Percentiles rank a stretch among this genome's conserved stretches.
These are phyloP conservation scores for Microctenopoma stevenorrisi DNA, from an alignment of 2,797 vertebrate species.

Conservation along the genomic window DNA sequence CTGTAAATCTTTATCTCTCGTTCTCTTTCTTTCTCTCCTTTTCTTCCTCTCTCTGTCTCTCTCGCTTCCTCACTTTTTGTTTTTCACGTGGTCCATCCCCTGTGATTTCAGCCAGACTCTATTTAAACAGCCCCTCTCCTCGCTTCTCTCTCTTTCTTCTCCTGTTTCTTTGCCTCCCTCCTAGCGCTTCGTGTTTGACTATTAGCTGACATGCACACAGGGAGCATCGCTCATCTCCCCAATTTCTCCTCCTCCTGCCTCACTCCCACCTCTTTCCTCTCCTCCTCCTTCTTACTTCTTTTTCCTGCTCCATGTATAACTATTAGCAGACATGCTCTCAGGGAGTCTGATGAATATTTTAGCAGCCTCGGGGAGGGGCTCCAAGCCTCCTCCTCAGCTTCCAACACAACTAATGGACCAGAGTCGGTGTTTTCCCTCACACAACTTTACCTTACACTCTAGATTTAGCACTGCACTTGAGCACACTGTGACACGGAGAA, in stretches of 20 bases:
- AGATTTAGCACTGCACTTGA: constrained; percentile 36
- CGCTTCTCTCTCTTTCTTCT: constrained; percentile 44
- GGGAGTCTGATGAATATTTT: constrained; percentile 95
- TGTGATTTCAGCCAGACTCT: constrained; percentile 54
- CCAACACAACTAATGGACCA: constrained; percentile 87
- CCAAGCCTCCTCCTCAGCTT: constrained; percentile 81
- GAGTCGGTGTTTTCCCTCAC: constrained; percentile 79
- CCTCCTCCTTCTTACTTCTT: constrained; percentile 78
- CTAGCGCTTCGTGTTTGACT: constrained; percentile 84
- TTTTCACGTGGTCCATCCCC: constrained; percentile 58
- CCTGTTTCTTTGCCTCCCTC: constrained; percentile 52
- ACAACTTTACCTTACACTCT: constrained; percentile 71
- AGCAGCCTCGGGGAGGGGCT: constrained; percentile 88
- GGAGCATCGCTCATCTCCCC: constrained; percentile 92
- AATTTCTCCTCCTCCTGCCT: constrained; percentile 83
- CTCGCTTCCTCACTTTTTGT: constrained; percentile 47
- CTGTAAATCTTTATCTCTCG: constrained; percentile 68
- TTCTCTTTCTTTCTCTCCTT: constrained; percentile 23
- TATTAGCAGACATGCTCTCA: constrained; percentile 90
- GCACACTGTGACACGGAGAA: constrained; percentile 14
- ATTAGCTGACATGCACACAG: constrained; percentile 93
- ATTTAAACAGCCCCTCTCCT: constrained; percentile 62
- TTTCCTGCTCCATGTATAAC: constrained; percentile 79
- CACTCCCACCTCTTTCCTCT: constrained; percentile 75
- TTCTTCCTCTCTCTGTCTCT: constrained; percentile 63